Percentiles rank a stretch among this genome's conserved stretches.
These are phyloP conservation scores for Microctenopoma lineatum DNA, from an alignment of 2,797 vertebrate species.

Conservation along the genomic window DNA sequence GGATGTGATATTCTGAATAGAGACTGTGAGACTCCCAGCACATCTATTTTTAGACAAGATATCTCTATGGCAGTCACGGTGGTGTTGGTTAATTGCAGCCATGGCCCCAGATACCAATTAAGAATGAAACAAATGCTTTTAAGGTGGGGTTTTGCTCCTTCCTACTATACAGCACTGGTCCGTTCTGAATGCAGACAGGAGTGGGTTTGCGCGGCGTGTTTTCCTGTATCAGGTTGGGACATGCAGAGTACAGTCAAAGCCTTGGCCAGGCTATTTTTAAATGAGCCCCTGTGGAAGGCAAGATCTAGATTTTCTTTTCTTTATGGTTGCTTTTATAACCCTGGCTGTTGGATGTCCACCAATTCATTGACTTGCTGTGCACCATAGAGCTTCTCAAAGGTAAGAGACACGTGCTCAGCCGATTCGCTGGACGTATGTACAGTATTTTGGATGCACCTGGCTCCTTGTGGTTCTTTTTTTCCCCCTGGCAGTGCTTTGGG, in stretches of 20 bases:
- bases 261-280: constrained; percentile 80
- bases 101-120: constrained; percentile 87
- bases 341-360: constrained; percentile 71
- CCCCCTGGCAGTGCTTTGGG: constrained; percentile 34
- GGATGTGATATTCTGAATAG: constrained; percentile 88
- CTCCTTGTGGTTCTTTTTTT: constrained; percentile 17
- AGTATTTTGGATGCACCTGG: constrained; percentile 49
- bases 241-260: constrained; percentile 75
- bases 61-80: constrained; percentile 85
- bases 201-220: constrained; percentile 60
- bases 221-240: constrained; percentile 76
- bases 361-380: constrained; percentile 76
- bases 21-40: constrained; percentile 87
- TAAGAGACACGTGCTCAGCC: constrained; percentile 70
- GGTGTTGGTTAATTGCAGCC: constrained; percentile 84
- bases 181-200: constrained; percentile 62
- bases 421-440: constrained; percentile 38
- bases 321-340: constrained; percentile 68
- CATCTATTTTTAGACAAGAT: constrained; percentile 85
- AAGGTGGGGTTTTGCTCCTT: constrained; percentile 79
- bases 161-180: constrained; percentile 58
- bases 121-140: constrained; percentile 87
- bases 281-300: constrained; percentile 75
- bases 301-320: constrained; percentile 76
- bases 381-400: constrained; percentile 79